These are phyloP conservation scores for Eurystomus glaucurus DNA, from an alignment of 2,797 vertebrate species.

Conservation along the genomic window DNA sequence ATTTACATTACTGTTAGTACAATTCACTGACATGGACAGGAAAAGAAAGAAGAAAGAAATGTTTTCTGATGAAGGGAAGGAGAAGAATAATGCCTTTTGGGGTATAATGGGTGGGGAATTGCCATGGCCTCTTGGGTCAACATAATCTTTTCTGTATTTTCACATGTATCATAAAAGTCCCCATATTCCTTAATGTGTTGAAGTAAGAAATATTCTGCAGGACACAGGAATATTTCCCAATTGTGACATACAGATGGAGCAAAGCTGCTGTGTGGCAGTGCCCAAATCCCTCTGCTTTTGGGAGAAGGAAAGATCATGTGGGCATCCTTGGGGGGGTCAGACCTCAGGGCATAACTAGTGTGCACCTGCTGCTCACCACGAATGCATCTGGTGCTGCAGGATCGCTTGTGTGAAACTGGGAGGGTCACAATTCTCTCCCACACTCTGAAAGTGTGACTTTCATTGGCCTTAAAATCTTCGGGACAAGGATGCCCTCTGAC, in stretches of 20 bases:
- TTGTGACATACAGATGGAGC: background rate
- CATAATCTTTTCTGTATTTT: background rate
- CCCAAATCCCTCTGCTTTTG: background rate
- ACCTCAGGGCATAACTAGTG: accelerated
- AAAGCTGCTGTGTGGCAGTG: background rate
- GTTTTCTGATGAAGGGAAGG: background rate
- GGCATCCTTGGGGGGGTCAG: accelerated
- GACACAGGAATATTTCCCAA: background rate
- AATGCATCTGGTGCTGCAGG: accelerated
- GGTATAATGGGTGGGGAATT: background rate
- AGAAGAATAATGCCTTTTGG: background rate
- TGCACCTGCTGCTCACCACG: background rate
- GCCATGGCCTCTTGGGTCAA: background rate
- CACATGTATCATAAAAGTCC: background rate
- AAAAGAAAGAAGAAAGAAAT: background rate
- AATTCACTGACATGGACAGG: background rate
- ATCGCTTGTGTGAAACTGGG: background rate
- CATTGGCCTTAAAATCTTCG: background rate
- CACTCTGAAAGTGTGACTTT: background rate
- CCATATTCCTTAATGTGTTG: background rate
- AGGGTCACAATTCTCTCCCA: background rate
- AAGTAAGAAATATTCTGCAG: background rate
- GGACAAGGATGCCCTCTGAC: background rate
- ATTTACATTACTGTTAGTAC: background rate
- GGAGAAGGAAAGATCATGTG: background rate